Conservation (phyloP, 2,888 invertebrate genomes). For the Troides oblongomaculatus region DNA sequence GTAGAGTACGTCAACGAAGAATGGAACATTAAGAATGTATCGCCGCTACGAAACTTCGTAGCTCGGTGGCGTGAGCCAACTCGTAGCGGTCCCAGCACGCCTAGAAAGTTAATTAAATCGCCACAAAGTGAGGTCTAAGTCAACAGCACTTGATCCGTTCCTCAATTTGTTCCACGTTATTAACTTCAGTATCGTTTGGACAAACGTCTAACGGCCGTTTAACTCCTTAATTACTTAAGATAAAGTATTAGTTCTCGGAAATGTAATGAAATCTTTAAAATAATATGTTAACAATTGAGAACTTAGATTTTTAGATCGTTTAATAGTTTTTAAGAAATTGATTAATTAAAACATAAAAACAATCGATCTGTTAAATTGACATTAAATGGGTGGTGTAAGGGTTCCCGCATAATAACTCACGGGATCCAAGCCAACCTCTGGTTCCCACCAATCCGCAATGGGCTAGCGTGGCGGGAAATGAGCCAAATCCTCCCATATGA, state of each 20-base stretch:
- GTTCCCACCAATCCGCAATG: no score
- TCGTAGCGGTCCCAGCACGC: conserved; percentile 40
- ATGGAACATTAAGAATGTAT: conserved; percentile 32
- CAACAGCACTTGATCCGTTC: conserved; percentile 53
- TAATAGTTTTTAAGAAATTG: no score
- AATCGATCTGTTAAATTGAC: no score
- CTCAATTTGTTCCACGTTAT: conserved; percentile 61
- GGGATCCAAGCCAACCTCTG: no score
- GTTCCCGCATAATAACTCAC: no score
- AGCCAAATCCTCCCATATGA: no score
- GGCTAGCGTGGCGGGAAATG: no score
- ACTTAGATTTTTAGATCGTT: no score
- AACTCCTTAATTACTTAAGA: conserved; percentile 13
- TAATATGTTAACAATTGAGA: no score
- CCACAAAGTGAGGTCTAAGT: conserved; percentile 48
- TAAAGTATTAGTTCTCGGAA: neutral
- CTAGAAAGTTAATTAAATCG: conserved; percentile 70
- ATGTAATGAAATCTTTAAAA: no score
- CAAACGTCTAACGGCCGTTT: conserved; percentile 4
- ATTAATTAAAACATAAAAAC: no score
- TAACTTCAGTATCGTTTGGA: conserved; percentile 37
- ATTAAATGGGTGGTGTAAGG: no score
- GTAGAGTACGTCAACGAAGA: neutral
- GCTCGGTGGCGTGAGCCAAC: conserved; percentile 35
- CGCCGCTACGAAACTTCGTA: conserved; percentile 38